Conservation (phyloP, 2,888 invertebrate species). For the Coecobrya sp. region DNA sequence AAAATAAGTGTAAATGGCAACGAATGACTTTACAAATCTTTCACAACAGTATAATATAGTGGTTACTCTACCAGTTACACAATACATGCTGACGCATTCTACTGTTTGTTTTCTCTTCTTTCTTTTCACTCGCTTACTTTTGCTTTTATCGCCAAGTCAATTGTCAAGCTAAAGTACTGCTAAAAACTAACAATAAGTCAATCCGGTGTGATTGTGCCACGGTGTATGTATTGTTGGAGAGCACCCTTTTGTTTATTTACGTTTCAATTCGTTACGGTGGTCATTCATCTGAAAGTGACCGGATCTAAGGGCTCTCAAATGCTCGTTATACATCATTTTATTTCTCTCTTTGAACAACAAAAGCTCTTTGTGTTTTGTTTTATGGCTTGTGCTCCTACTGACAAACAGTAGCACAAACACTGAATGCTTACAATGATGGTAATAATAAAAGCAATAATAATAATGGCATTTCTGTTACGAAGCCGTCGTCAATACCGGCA, state of each 20-base stretch:
- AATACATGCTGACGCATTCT: too few species aligned
- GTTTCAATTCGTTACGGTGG: constrained; percentile 85
- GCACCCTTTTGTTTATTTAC: constrained; percentile 85
- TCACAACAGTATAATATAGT: too few species aligned
- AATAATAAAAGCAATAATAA: constrained; percentile 44
- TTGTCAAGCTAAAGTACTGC: neutral
- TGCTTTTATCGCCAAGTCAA: constrained; percentile 24
- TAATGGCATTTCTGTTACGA: constrained; percentile 25
- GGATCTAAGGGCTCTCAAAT: constrained; percentile 85
- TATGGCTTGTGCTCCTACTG: constrained; percentile 63
- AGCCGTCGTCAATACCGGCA: neutral
- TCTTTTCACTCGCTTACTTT: constrained; percentile 4
- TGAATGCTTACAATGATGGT: neutral
- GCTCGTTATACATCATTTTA: constrained; percentile 67
- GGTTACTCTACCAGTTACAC: neutral
- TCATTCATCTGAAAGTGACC: constrained; percentile 86
- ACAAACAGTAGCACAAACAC: neutral
- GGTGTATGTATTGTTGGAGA: neutral
- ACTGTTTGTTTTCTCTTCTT: neutral
- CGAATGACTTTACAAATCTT: too few species aligned
- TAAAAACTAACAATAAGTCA: neutral
- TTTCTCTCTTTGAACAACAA: constrained; percentile 62
- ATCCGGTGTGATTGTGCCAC: constrained; percentile 17
- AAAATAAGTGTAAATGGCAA: too few species aligned
- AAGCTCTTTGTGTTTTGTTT: constrained; percentile 66